Evolutionary conservation across 1,140 invertebrate genomes (phyloP).

Genomic region (Diplogasteroides magnus): DNA sequence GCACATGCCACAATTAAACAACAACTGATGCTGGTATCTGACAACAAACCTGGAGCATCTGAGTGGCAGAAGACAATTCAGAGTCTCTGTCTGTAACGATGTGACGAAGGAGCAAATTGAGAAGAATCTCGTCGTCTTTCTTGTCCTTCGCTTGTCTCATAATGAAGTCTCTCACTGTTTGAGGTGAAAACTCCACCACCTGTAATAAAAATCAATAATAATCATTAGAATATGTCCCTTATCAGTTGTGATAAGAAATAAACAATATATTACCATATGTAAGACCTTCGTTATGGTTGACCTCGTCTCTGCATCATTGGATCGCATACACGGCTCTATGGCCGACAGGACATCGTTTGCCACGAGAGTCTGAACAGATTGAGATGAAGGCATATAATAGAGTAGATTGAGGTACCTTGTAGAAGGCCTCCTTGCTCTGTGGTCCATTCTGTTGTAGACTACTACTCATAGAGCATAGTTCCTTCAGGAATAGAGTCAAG

Average conservation of each 20-base stretch:
- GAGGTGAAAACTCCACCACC: conserved; percentile 95
- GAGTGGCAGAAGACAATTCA: conserved; percentile 80
- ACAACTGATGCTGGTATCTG: background rate
- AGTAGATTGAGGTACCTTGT: conserved; percentile 15
- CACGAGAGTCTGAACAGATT: conserved; percentile 69
- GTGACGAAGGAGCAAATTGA: conserved; percentile 96
- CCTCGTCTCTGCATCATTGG: conserved; percentile 79
- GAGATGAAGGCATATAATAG: background rate
- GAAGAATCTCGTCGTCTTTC: conserved; percentile 75
- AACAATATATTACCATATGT: conserved; percentile 70
- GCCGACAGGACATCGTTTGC: conserved; percentile 85
- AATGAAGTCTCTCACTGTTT: conserved; percentile 89
- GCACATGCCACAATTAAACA: background rate
- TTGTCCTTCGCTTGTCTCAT: conserved; percentile 38
- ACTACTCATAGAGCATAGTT: conserved; percentile 86
- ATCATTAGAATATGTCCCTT: no score
- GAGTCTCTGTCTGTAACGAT: conserved; percentile 69
- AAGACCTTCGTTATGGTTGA: conserved; percentile 94
- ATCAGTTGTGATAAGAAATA: no score
- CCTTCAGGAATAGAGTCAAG: conserved; percentile 92
- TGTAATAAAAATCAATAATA: no score
- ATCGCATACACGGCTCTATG: conserved; percentile 67
- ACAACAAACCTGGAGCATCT: conserved; percentile 35
- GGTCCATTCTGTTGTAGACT: conserved; percentile 60
- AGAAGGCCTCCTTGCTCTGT: conserved; percentile 74